Evolutionary conservation across 1,140 invertebrate genomes (phyloP).

Genomic region (Eurosta solidaginis): DNA sequence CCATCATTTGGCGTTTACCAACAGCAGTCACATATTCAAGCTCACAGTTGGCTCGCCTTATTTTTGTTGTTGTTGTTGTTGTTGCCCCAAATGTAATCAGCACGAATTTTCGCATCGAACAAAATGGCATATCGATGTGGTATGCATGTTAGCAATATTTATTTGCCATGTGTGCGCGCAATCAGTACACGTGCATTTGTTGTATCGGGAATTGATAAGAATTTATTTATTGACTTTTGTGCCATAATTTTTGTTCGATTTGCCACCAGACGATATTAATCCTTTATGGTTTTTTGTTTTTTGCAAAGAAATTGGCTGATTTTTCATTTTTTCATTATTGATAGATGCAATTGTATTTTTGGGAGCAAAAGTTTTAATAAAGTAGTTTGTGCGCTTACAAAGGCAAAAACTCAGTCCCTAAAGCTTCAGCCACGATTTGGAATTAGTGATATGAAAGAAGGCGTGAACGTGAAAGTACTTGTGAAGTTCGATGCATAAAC

Average conservation of each 20-base stretch:
- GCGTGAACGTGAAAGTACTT: too few species aligned
- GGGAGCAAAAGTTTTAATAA: neutral
- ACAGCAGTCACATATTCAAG: too few species aligned
- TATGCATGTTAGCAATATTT: too few species aligned
- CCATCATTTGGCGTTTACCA: too few species aligned
- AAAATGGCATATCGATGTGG: too few species aligned
- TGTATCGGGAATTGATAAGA: neutral
- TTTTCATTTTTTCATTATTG: neutral
- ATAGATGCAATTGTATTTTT: neutral
- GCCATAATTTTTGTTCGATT: neutral
- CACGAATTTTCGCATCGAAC: too few species aligned
- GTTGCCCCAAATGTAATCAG: too few species aligned
- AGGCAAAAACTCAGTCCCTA: too few species aligned
- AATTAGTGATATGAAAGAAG: neutral
- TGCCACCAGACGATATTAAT: neutral
- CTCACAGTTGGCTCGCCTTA: too few species aligned
- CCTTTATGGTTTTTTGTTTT: neutral
- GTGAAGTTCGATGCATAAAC: too few species aligned
- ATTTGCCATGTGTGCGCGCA: neutral
- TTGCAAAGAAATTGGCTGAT: neutral
- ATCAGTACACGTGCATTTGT: neutral
- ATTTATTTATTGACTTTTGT: slow-evolving; percentile 17
- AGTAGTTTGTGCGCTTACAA: neutral
- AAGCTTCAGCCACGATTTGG: too few species aligned
- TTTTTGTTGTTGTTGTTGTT: too few species aligned